Evolutionary conservation across 2,797 vertebrate species (phyloP).

Genomic region (Hypotaenidia philippensis): DNA sequence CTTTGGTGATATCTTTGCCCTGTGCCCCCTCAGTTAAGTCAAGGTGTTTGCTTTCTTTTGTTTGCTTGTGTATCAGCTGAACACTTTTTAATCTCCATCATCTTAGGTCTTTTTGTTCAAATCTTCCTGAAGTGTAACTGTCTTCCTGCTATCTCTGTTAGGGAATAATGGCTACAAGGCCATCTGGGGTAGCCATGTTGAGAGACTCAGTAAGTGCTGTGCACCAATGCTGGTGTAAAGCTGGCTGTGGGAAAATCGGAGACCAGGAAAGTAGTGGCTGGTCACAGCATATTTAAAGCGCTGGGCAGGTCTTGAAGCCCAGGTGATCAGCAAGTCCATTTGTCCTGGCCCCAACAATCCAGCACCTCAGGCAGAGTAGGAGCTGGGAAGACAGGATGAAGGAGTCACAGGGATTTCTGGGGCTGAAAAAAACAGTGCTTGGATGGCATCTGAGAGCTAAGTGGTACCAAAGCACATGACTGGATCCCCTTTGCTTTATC

Average conservation of each 20-base stretch:
- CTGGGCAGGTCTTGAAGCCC: not conserved
- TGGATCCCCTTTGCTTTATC: constrained; percentile 36
- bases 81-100: constrained; percentile 16
- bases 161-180: not conserved
- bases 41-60: constrained; percentile 34
- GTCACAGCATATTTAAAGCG: not conserved
- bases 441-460: constrained; percentile 19
- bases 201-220: not conserved
- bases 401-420: not conserved
- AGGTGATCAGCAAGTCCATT: rapidly evolving
- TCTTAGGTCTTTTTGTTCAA: not conserved
- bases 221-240: rapidly evolving
- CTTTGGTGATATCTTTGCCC: not conserved
- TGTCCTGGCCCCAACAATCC: not conserved
- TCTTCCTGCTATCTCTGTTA: not conserved
- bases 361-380: not conserved
- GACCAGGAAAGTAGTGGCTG: not conserved
- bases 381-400: not conserved
- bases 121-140: not conserved
- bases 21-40: constrained; percentile 10
- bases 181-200: not conserved
- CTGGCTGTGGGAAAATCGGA: not conserved
- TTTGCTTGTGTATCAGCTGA: not conserved
- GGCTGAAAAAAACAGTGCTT: not conserved
- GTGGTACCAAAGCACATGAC: constrained; percentile 42